Base-by-base conservation (phyloP, 2,113 vertebrate genomes). In the Ia io region DNA sequence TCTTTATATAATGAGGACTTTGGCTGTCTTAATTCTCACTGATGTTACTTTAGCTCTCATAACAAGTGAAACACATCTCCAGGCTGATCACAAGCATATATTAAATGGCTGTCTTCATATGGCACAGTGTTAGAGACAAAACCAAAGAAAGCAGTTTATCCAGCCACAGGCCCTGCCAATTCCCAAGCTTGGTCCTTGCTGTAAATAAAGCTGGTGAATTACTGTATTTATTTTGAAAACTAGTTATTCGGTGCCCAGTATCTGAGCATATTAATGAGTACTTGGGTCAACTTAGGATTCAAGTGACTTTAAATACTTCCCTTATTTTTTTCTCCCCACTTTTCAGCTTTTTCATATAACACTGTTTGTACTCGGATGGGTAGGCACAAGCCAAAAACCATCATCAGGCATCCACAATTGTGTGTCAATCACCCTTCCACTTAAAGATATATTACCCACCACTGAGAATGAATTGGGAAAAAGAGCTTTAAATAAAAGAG, bases 401-500 rank as follows among this genome's bases (percentile, higher is more conserved):
- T 74, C 1, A 3, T n/a, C 56, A 88, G 69, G 53, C 61, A 73
- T 37, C 67, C 70, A 56, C 35, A 70, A 53, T 77, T 65, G n/a
- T 3, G 0, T 67, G 73, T 37, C 88, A 92, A 9, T 92, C 63
- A 92, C 40, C 53, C 80, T 90, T 77, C 95, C 73, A 85, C 84
- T 82, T 83, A 63, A 95, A 82, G 61, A 84, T 73, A 22, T 2
- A 37, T 96, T 96, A 92, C 35, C 97, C 95, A 93, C 35, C 61
- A 65, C 9, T 30, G 69, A 32, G 90, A 92, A 42, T 83, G 95
- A 94, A 85, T 97, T 53, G 85, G 77, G n/a, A 92, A 17, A 14
- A 86, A 69, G 65, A 85, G n/a, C 40, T 90, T 94, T 82, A 95
- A 96, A 93, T 94, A 80, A 93, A 95, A 95, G 17, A 61, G 32